Percentiles rank a stretch among this genome's conserved stretches.
Conservation (phyloP, 2,797 vertebrate species). For the Xyrichtys novacula region DNA sequence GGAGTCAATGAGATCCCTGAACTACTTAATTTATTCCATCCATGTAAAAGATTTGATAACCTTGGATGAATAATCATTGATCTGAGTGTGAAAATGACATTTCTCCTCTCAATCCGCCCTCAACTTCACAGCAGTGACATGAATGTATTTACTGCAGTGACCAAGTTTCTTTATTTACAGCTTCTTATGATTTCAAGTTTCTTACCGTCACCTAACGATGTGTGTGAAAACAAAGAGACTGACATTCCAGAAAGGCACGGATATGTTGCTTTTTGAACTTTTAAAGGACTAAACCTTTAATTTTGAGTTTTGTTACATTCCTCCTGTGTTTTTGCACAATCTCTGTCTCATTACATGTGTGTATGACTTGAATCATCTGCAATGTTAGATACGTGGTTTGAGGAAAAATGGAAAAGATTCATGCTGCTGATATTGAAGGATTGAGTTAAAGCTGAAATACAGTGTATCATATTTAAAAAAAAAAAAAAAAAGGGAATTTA, state of each 20-base stretch:
- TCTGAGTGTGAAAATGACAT: conserved; percentile 16
- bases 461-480: conserved; percentile 64
- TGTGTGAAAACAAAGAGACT: conserved; percentile 28
- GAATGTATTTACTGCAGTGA: conserved; percentile 63
- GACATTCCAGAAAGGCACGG: conserved; percentile 55
- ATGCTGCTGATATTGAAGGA: conserved; percentile 44
- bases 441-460: conserved; percentile 45
- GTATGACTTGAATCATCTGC: conserved; percentile 54
- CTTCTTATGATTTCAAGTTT: conserved; percentile 41
- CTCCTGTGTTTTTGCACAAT: conserved; percentile 68
- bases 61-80: neutral
- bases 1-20: no score
- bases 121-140: conserved; percentile 44
- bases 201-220: conserved; percentile 7
- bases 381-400: conserved; percentile 44
- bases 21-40: conserved; percentile 21
- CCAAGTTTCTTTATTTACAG: conserved; percentile 13
- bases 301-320: conserved; percentile 50
- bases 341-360: conserved; percentile 44
- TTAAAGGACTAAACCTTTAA: neutral
- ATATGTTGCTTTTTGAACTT: conserved; percentile 26
- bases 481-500: conserved; percentile 79
- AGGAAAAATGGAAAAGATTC: conserved; percentile 38
- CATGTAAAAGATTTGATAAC: conserved; percentile 9
- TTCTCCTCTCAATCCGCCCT: conserved; percentile 26